These are phyloP conservation scores for Tapera naevia DNA, from an alignment of 2,797 vertebrate species.

Conservation along the genomic window DNA sequence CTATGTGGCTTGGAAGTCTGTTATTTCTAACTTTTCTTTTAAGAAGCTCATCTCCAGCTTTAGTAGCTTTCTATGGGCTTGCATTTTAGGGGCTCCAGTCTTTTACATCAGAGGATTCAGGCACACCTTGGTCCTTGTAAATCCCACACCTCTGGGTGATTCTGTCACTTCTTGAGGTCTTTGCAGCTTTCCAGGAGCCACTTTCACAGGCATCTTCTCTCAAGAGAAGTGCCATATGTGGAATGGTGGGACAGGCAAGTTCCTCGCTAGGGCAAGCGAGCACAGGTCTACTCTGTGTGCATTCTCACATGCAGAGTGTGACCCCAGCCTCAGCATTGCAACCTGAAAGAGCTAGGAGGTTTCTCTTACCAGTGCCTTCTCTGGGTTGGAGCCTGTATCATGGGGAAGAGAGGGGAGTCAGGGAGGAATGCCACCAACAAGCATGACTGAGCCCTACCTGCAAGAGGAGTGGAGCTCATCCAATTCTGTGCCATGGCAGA, in stretches of 20 bases:
- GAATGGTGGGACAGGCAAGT: neutral
- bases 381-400: neutral
- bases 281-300: fast-evolving
- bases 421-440: neutral
- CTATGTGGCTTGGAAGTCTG: neutral
- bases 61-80: neutral
- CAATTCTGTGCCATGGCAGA: neutral
- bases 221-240: neutral
- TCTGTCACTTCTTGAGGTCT: neutral
- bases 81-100: neutral
- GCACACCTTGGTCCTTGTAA: neutral
- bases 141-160: neutral
- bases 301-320: fast-evolving
- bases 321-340: fast-evolving
- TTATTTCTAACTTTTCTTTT: neutral
- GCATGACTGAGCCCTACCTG: neutral
- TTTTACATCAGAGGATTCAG: neutral
- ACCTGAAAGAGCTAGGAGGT: neutral
- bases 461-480: neutral
- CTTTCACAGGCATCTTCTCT: neutral
- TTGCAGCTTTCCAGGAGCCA: neutral
- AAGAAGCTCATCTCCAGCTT: neutral
- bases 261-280: neutral
- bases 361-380: neutral
- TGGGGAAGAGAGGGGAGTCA: neutral